Evolutionary conservation across 2,797 vertebrate species (phyloP).

Genomic region (Propithecus deckenii): DNA sequence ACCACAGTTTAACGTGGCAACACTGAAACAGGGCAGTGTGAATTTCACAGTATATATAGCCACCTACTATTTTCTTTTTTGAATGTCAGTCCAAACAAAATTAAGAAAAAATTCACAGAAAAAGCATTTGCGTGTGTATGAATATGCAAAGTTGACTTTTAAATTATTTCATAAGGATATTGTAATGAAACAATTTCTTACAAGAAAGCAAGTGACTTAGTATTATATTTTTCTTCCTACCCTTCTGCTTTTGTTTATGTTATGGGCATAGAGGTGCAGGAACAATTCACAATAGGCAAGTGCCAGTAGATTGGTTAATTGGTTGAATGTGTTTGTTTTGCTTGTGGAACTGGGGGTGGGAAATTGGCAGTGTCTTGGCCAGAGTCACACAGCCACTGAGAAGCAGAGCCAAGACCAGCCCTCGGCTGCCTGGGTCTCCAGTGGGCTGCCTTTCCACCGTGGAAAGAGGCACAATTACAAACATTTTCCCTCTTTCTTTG

Average conservation of each 20-base stretch:
- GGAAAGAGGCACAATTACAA: neutral
- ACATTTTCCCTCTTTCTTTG: neutral
- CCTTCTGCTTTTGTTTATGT: neutral
- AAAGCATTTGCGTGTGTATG: neutral
- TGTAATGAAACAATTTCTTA: neutral
- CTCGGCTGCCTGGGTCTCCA: neutral
- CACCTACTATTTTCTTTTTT: neutral
- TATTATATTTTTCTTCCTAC: neutral
- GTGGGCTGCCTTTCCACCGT: neutral
- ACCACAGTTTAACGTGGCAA: neutral
- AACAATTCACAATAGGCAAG: neutral
- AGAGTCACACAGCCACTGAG: neutral
- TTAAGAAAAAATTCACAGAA: neutral
- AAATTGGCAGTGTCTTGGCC: neutral
- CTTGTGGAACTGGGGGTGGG: neutral
- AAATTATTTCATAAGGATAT: neutral
- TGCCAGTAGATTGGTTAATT: neutral
- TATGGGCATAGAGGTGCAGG: neutral
- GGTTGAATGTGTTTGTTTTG: neutral
- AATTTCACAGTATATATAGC: neutral
- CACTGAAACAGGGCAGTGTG: neutral
- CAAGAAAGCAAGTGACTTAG: neutral
- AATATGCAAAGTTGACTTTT: neutral
- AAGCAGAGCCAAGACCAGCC: neutral
- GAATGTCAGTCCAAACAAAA: conserved; percentile 1